Evolutionary conservation across 2,888 invertebrate genomes (phyloP).

Genomic region (Ariolimax columbianus): DNA sequence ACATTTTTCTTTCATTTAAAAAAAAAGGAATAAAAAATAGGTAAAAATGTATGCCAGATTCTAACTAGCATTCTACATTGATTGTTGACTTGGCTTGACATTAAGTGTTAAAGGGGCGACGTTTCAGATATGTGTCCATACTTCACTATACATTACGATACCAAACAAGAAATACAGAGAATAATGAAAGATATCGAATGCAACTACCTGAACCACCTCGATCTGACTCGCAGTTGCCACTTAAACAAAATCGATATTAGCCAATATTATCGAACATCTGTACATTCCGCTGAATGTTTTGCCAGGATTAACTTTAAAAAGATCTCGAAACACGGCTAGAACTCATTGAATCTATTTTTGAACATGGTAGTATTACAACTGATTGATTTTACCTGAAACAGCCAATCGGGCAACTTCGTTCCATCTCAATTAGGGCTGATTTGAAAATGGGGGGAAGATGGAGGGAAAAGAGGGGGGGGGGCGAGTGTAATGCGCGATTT

Average conservation of each 20-base stretch:
- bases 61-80: no score
- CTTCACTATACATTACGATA: no score
- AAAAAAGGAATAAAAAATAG: no score
- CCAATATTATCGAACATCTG: conserved; percentile 11
- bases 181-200: no score
- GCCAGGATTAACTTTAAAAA: neutral
- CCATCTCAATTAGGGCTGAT: conserved; percentile 22
- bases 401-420: neutral
- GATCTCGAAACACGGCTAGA: neutral
- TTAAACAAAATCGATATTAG: neutral
- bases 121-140: no score
- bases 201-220: no score
- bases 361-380: conserved; percentile 23
- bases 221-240: no score
- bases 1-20: no score
- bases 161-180: no score
- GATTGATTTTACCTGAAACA: conserved; percentile 20
- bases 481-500: neutral
- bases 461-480: neutral
- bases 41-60: no score
- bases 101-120: no score
- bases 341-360: conserved; percentile 11
- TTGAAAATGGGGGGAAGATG: neutral
- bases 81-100: no score
- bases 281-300: neutral